These are phyloP conservation scores for Nasonia giraulti DNA, from an alignment of 1,140 invertebrate species.

Conservation along the genomic window DNA sequence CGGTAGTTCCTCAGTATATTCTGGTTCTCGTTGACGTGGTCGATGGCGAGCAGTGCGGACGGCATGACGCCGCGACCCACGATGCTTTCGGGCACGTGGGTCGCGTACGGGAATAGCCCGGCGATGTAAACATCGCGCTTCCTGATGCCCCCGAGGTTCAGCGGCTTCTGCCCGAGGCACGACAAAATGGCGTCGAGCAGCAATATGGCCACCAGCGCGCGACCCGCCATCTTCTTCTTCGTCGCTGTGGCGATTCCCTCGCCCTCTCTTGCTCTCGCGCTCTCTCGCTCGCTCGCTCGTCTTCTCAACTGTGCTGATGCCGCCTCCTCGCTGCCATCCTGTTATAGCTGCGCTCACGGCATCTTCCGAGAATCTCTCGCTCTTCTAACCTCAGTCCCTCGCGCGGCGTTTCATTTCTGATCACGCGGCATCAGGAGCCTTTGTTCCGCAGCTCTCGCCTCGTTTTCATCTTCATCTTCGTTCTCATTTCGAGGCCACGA, in stretches of 20 bases:
- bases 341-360: neutral
- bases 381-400: conserved; percentile 2
- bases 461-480: conserved; percentile 41
- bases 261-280: neutral
- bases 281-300: conserved; percentile 53
- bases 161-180: conserved; percentile 75
- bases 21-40: conserved; percentile 93
- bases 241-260: neutral
- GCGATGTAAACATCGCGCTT: conserved; percentile 89
- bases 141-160: conserved; percentile 73
- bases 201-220: conserved; percentile 54
- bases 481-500: neutral
- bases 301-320: neutral
- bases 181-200: conserved; percentile 60
- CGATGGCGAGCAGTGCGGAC: conserved; percentile 91
- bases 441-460: conserved; percentile 24
- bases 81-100: conserved; percentile 79
- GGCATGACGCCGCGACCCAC: conserved; percentile 93
- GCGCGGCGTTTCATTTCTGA: conserved; percentile 3
- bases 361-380: neutral
- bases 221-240: conserved; percentile 49
- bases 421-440: conserved; percentile 29
- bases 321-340: neutral
- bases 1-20: conserved; percentile 89
- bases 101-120: conserved; percentile 91